A percentile compares a stretch with the other conserved stretches of the same genome.
Evolutionary conservation across 1,140 invertebrate species (phyloP).

Genomic region (Stenopsyche tienmushanensis): DNA sequence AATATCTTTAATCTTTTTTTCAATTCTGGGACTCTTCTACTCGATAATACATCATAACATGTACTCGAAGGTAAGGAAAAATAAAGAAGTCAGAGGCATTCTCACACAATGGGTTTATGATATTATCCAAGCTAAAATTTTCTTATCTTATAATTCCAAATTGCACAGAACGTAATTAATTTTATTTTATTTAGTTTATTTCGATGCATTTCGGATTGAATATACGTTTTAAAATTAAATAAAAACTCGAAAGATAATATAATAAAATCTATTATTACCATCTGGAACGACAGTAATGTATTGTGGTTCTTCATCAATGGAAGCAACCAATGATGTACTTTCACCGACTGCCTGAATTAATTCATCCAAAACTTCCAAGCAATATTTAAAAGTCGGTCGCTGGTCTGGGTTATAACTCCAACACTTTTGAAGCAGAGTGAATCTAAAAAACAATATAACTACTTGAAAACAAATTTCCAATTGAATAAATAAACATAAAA

Average conservation of each 20-base stretch:
- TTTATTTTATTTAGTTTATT: no score
- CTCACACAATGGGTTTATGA: no score
- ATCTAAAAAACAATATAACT: constrained; percentile 59
- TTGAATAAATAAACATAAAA: constrained; percentile 23
- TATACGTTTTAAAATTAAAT: no score
- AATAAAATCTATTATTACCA: constrained; percentile 46
- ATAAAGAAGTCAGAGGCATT: no score
- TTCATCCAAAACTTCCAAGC: constrained; percentile 64
- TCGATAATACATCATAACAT: no score
- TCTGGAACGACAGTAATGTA: constrained; percentile 55
- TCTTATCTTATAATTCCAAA: no score
- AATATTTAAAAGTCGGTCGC: constrained; percentile 77
- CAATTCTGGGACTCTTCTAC: no score
- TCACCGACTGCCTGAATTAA: constrained; percentile 48
- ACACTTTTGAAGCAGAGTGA: constrained; percentile 74
- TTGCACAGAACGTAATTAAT: no score
- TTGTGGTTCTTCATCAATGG: constrained; percentile 45
- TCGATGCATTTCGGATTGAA: no score
- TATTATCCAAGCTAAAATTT: no score
- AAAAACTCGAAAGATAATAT: background rate
- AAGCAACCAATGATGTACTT: constrained; percentile 45
- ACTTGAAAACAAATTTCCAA: constrained; percentile 19
- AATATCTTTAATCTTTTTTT: no score
- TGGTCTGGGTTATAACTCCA: constrained; percentile 75
- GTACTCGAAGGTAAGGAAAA: no score